Evolutionary conservation across 2,113 vertebrate genomes (phyloP), one percentile per base, ranked within the genome.

Genomic region (Lampris megalopsis): DNA sequence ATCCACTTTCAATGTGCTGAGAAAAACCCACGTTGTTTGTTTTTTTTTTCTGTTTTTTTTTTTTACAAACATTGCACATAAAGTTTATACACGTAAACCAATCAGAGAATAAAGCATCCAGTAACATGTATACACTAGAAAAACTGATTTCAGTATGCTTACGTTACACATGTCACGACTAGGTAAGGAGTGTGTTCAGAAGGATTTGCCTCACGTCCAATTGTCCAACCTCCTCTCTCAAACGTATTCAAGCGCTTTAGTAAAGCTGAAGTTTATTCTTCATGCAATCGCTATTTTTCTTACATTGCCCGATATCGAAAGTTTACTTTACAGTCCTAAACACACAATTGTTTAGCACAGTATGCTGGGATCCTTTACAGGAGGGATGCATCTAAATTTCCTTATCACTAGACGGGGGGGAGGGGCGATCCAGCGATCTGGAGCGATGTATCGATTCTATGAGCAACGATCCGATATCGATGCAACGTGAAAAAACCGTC

Each of bases 51-150:
- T 45, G 70, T 36, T 75, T 58, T 50, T 11, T 11, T 43, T 53
- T 65, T 68, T 80, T 87, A 79, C 78, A 84, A 72, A 89, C 73
- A 86, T 41, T 79, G 59, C 75, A 85, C 83, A 77, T 67, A 85
- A 58, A 81, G 53, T 52, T 80, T 67, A 79, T 67, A 86, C 60
- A 86, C 63, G 71, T 42, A 49, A 74, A 72, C 53, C 58, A 49
- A 63, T 81, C 9, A 82, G 54, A 75, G 81, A 71, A 63, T 71
- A 75, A 57, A 62, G n/a, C 42, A 41, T 52, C 37, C 58, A 24
- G 52, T 72, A 43, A 69, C 45, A 5, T 65, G 49, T 42, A 40
- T 35, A 47, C 48, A 54, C 61, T 69, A 45, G 40, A 45, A 43
- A 7, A 81, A 59, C 45, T 45, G 10, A 50, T 48, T 52, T 8